Base-by-base conservation (phyloP, 2,797 vertebrate genomes). In the Aeoliscus strigatus region DNA sequence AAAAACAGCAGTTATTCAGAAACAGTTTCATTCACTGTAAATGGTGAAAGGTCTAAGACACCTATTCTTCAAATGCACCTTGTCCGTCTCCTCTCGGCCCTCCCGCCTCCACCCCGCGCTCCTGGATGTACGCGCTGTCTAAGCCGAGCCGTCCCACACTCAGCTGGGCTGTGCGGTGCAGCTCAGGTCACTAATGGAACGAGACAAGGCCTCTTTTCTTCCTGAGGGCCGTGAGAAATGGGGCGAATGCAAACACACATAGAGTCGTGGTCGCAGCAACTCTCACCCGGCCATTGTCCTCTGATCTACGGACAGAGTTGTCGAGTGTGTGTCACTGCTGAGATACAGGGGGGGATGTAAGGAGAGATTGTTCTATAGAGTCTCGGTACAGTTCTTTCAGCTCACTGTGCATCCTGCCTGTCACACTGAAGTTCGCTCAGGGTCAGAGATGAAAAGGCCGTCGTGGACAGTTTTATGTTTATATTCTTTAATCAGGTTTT, bases 121-220 rank as follows among this genome's bases (percentile, higher is more conserved):
- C 10, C 21, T 39, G 32, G 27, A 33, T 50, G 51, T 18, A 24
- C 6, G 29, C 45, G 16, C 35, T 39, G 48, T 55, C 65, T 60
- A 33, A 56, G 40, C 56, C 30, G 60, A 5, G 10, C 29, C 62
- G 26, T 66, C 52, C 51, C 70, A 54, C 45, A 63, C 53, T 71
- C 51, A 37, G 40, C 51, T 11, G 11, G 51, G 34, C 30, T 11
- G 53, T 61, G 51, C 37, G 30, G 53, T 41, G 41, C 33, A 14
- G 38, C 55, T 70, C 60, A 39, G 70, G 72, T 75, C 79, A 63
- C 73, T 79, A 76, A 80, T 75, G 60, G 58, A 70, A 56, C 39
- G 4, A 73, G 77, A 85, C 80, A 80, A 80, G 68, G 73, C 49
- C 55, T 51, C 77, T 70, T 77, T 77, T 82, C 72, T 81, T 73